These are phyloP conservation scores for Aurelia sp. DNA, from an alignment of 30 jellyfish, hydroid and myxozoan species.

Conservation along the genomic window DNA sequence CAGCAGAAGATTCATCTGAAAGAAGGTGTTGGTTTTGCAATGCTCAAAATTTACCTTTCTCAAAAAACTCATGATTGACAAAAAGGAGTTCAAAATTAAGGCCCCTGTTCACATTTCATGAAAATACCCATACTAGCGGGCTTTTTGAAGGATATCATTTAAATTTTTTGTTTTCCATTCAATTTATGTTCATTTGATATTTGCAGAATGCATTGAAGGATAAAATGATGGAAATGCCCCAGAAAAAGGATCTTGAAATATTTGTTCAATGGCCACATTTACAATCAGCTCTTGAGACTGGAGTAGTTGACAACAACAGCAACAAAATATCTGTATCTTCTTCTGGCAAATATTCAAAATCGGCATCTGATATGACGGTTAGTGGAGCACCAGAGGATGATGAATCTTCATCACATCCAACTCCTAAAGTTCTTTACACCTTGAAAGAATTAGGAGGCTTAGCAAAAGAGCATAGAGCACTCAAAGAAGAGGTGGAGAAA, in stretches of 20 bases:
- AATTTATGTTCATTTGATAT: neutral
- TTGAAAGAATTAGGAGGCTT: constrained; percentile 50
- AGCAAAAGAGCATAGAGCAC: constrained; percentile 22
- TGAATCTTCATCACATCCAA: constrained; percentile 15
- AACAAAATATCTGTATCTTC: neutral
- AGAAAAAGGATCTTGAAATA: constrained; percentile 23
- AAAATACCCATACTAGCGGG: too few relatives aligned
- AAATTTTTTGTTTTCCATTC: neutral
- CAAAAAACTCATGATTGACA: too few relatives aligned
- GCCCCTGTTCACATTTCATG: too few relatives aligned
- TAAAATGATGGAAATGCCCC: constrained; percentile 10
- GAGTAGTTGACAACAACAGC: neutral
- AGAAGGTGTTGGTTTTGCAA: too few relatives aligned
- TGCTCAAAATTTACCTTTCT: too few relatives aligned
- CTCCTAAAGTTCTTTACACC: neutral
- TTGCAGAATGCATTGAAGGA: constrained; percentile 21
- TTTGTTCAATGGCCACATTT: constrained; percentile 67
- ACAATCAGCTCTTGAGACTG: constrained; percentile 56
- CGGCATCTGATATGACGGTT: neutral
- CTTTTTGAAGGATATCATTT: neutral
- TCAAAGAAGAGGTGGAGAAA: constrained; percentile 52
- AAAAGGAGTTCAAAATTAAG: too few relatives aligned
- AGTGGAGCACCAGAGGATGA: neutral
- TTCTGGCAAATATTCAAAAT: neutral
- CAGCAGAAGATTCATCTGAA: too few relatives aligned